Base-by-base conservation (phyloP, 2,888 invertebrate genomes). In the Lydus trimaculatus region DNA sequence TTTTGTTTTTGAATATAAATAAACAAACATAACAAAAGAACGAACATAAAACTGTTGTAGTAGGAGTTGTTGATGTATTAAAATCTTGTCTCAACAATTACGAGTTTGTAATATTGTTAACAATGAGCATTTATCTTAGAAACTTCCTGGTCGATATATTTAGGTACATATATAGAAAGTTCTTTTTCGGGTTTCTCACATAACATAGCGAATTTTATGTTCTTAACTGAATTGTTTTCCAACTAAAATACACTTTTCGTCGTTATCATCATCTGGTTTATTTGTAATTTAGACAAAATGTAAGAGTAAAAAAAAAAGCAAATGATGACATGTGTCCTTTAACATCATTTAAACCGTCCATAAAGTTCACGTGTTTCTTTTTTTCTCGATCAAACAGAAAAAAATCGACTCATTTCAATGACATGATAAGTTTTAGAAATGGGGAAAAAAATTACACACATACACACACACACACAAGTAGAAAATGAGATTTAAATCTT, bases 91-190 rank as follows among this genome's bases (percentile, higher is more conserved):
- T 13, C n/a, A 36, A 36, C 61, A 61, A 61, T 61, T 61, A 61
- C 33, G 36, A 61, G 61, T 17, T 61, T 61, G 61, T 61, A 61
- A n/a, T 48, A 48, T 25, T 61, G 36, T 61, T 17, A 61, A 61
- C 61, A 61, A 61, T 61, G 61, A 23, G 61, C 39, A 61, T 39
- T 61, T 61, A 61, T 61, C 61, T 61, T 43, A 25, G 36, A 23
- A 52, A 61, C 36, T 61, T 61, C 61, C 61, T 61, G 61, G 61
- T 61, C 52, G 23, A 43, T 43, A 6, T 43, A 17, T 33, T 33
- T 33, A 33, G 9, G 33, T 33, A 13, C 11, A 8, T 48, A 2
- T 20, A 8, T 48, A 48, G 48, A 48, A 48, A 48, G 48, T 20
- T 36, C 36, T 9, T 11, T 48, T 48, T 20, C 48, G 48, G 20